Base-by-base conservation (phyloP, 2,113 vertebrate species). In the Stigmatopora nigra region DNA sequence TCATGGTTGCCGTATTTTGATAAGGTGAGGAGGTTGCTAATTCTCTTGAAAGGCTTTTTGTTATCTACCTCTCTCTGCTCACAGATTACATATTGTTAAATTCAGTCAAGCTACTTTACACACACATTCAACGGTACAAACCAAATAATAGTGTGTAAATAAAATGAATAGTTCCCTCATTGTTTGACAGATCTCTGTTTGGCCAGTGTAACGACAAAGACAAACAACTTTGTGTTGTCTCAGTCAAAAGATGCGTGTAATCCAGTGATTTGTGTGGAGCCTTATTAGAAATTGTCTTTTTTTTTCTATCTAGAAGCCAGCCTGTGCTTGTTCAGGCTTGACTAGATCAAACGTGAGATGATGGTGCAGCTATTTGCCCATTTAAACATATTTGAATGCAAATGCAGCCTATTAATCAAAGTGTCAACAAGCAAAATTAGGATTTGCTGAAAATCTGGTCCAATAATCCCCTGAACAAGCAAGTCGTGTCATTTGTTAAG, bases 1-100 rank as follows among this genome's bases (percentile, higher is more conserved):
- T 73, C 17, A 19, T 68, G 64, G 64, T 72, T 52, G 38, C 66
- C 63, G 2, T 67, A 56, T 67, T 82, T 66, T 77, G 56, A 85
- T 63, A 60, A 83, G 68, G 70, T 76, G 71, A 82, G 80, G 78
- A 77, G 60, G 68, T 47, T 38, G 59, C 65, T 44, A 49, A 63
- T 76, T 71, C 35, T 71, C 64, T 52, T 84, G 58, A 86, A 84
- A 82, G 72, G 72, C 67, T 78, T 80, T 79, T 76, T 77, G 72
- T 82, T 78, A 83, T 72, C 66, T 64, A 55, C 69, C 46, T 46
- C 1, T 4, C 55, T 63, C 22, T 45, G 38, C 51, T 31, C 46
- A 41, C 60, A 8, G 48, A 67, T 56, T 16, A 62, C n/a, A 55
- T 73, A 67, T 36, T 70, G 58, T 69, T 72, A 36, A 45, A 61